Conservation (phyloP, 1,140 invertebrate species). For the Aphaenogaster rudis region DNA sequence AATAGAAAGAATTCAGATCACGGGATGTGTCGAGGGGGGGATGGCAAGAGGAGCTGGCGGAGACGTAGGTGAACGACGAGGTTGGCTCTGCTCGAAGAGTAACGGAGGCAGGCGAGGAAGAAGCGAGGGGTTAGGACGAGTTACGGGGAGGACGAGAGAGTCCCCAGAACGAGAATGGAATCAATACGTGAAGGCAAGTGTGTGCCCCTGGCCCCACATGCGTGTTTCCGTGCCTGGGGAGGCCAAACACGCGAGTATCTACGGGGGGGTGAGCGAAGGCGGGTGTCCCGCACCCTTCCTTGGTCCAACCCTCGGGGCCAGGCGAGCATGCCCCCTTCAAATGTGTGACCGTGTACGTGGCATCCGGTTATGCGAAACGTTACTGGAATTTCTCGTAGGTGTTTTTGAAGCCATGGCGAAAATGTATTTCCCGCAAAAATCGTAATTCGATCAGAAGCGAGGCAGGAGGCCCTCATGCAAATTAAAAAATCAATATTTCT, state of each 20-base stretch:
- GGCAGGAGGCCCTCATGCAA: not conserved
- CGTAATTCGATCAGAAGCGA: not conserved
- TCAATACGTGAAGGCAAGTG: slow-evolving; percentile 83
- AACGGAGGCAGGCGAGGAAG: slow-evolving; percentile 67
- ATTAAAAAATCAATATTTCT: not conserved
- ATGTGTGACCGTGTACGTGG: slow-evolving; percentile 61
- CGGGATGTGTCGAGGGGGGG: slow-evolving; percentile 71
- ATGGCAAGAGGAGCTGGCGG: slow-evolving; percentile 49
- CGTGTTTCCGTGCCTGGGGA: slow-evolving; percentile 80
- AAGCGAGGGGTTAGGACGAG: slow-evolving; percentile 68
- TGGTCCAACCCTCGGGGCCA: slow-evolving; percentile 65
- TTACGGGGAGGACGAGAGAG: slow-evolving; percentile 69
- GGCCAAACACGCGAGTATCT: slow-evolving; percentile 80
- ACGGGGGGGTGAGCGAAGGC: slow-evolving; percentile 77
- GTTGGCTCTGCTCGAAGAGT: slow-evolving; percentile 74
- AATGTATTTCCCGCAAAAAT: slow-evolving; percentile 63
- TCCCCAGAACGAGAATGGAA: slow-evolving; percentile 83
- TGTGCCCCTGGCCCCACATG: slow-evolving; percentile 82
- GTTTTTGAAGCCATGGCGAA: slow-evolving; percentile 22
- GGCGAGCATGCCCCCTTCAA: slow-evolving; percentile 51
- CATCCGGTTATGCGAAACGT: slow-evolving; percentile 68
- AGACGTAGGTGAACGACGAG: slow-evolving; percentile 65
- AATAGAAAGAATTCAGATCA: slow-evolving; percentile 85
- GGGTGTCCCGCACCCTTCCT: slow-evolving; percentile 52
- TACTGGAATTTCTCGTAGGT: slow-evolving; percentile 65